These are phyloP conservation scores for Danio tinwini DNA, from an alignment of 2,797 vertebrate species.

Conservation along the genomic window DNA sequence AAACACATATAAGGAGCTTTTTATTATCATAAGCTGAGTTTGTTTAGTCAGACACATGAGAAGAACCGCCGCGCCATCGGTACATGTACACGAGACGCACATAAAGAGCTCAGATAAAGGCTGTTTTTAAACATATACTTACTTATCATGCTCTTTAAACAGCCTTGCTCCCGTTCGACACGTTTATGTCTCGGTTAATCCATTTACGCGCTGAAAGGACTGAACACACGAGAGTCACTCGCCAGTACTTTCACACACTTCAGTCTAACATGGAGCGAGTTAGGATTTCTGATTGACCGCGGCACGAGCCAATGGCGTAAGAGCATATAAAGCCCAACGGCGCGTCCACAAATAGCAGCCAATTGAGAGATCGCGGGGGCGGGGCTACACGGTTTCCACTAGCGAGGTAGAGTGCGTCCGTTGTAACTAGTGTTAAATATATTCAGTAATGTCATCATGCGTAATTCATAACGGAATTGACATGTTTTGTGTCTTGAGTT, in stretches of 20 bases:
- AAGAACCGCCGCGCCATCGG: slow-evolving; percentile 23
- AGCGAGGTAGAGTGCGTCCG: slow-evolving; percentile 67
- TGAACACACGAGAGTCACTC: slow-evolving; percentile 74
- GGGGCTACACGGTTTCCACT: slow-evolving; percentile 68
- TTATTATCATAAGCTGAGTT: background rate
- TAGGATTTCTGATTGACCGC: slow-evolving; percentile 61
- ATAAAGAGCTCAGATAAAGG: background rate
- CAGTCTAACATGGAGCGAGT: slow-evolving; percentile 70
- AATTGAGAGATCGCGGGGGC: slow-evolving; percentile 57
- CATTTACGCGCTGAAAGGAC: slow-evolving; percentile 72
- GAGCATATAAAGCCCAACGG: slow-evolving; percentile 20
- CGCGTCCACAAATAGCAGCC: slow-evolving; percentile 55
- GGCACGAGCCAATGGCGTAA: slow-evolving; percentile 65
- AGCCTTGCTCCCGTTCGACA: slow-evolving; percentile 43
- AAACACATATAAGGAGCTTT: background rate
- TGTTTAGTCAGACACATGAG: slow-evolving; percentile 1
- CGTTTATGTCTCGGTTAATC: slow-evolving; percentile 67
- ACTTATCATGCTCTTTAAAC: slow-evolving; percentile 79
- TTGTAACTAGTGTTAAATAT: slow-evolving; percentile 60
- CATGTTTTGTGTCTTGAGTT: background rate
- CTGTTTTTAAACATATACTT: slow-evolving; percentile 66
- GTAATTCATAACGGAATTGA: background rate
- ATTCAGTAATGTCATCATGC: slow-evolving; percentile 2
- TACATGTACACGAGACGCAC: background rate
- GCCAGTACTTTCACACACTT: slow-evolving; percentile 80